Percentiles rank a stretch among this genome's conserved stretches.
Conservation (phyloP, 2,113 vertebrate species). For the Clarias magur region DNA sequence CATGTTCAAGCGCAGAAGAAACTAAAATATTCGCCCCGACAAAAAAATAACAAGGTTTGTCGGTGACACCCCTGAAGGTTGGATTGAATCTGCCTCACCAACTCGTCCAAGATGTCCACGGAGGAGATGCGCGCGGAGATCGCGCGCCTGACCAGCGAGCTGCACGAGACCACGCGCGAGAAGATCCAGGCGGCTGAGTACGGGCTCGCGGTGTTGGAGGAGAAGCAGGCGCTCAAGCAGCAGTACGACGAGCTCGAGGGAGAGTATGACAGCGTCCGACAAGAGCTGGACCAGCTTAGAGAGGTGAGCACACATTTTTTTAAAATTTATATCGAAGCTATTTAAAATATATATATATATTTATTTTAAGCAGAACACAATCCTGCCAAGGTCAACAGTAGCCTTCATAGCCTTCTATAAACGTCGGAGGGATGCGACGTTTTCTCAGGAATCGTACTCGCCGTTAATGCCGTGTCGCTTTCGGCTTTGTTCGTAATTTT, state of each 20-base stretch:
- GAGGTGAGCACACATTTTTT: constrained; percentile 79
- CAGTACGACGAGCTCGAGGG: constrained; percentile 91
- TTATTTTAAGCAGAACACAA: neutral
- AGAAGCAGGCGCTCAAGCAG: constrained; percentile 94
- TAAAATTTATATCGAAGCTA: neutral
- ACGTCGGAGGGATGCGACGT: neutral
- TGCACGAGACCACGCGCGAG: constrained; percentile 89
- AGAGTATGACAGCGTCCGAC: constrained; percentile 85
- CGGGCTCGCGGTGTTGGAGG: constrained; percentile 93
- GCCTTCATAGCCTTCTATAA: neutral
- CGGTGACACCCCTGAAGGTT: neutral
- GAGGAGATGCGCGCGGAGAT: constrained; percentile 81
- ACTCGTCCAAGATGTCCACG: constrained; percentile 33
- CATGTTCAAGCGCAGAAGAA: constrained; percentile 28
- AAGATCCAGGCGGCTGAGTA: constrained; percentile 98
- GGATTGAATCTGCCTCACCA: neutral
- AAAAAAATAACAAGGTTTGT: neutral
- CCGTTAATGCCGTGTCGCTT: neutral
- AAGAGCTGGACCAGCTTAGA: constrained; percentile 92
- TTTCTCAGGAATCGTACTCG: neutral
- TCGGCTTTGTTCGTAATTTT: neutral
- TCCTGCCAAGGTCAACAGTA: neutral
- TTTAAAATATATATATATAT: neutral
- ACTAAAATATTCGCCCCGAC: constrained; percentile 29
- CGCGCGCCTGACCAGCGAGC: constrained; percentile 84